Evolutionary conservation across 2,797 vertebrate species (phyloP), one percentile per base, ranked within the genome.

Genomic region (Lindbergichthys nudifrons): DNA sequence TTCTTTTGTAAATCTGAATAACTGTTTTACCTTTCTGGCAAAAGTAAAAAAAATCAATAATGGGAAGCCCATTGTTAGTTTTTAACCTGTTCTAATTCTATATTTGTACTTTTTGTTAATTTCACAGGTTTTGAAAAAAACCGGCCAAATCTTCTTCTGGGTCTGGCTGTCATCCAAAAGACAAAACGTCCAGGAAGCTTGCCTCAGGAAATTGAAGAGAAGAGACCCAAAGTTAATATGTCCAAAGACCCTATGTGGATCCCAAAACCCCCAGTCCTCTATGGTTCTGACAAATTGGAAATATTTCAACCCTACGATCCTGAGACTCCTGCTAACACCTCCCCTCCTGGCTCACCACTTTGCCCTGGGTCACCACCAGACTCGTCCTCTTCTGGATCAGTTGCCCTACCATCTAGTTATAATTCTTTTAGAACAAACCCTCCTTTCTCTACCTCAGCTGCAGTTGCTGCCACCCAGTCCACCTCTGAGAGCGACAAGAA

Each of bases 121-220:
- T 80, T 82, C 5, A 76, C 92, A 99, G 98, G 98, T 61, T 95
- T 99, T 71, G 98, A 99, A 89, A 94, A 94, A 56, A 95, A 95
- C 19, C 95, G 97, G 36, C 97, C 98, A 3, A 98, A 99, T 93
- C 93, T 99, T 73, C 96, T 99, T 70, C 95, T 99, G 48, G 98
- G 98, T 39, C 82, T 99, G 69, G 97, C 96, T 18, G 96, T 99
- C 80, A 95, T 96, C 89, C 98, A 99, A 82, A 98, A 96, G 81
- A 75, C 88, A 43, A 99, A 98, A 75, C 96, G 96, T 47, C 89
- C 90, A 39, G 93, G 92, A 60, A 61, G 18, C 39, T 71, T 87
- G 1, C 74, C 88, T 3, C 83, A 83, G 1, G 97, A 99, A 64
- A 32, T 70, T 65, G 96, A 97, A 42, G 96, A 98, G 67, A 99